These are phyloP conservation scores for Scolopax mira DNA, from an alignment of 2,113 vertebrate genomes.

Conservation along the genomic window DNA sequence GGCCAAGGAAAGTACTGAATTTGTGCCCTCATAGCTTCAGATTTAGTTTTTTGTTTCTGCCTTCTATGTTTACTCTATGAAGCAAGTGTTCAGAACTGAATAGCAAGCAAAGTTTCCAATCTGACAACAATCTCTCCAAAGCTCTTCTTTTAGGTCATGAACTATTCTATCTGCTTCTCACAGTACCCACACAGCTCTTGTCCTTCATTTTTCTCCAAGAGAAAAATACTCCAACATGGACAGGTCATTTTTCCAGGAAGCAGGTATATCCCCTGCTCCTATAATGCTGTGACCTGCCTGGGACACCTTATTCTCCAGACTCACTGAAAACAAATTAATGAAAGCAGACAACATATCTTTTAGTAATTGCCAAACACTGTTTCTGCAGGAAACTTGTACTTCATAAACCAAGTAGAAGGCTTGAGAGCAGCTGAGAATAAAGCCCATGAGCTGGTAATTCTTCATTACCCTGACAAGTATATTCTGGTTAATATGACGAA, in stretches of 20 bases:
- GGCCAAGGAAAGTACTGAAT: slow-evolving; percentile 12
- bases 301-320: not conserved
- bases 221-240: not conserved
- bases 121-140: not conserved
- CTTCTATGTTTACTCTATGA: not conserved
- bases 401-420: not conserved
- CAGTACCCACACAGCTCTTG: not conserved
- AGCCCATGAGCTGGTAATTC: not conserved
- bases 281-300: not conserved
- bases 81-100: not conserved
- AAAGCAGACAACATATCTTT: not conserved
- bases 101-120: not conserved
- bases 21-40: not conserved
- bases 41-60: not conserved
- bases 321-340: not conserved
- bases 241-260: not conserved
- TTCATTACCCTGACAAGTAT: not conserved
- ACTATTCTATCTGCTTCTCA: not conserved
- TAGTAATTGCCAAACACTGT: not conserved
- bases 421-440: not conserved
- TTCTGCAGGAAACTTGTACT: not conserved
- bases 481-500: not conserved
- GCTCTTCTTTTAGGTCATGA: not conserved
- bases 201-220: not conserved
- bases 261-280: not conserved